These are phyloP conservation scores for Delphinus delphis DNA, from an alignment of 2,113 vertebrate species.

Conservation along the genomic window DNA sequence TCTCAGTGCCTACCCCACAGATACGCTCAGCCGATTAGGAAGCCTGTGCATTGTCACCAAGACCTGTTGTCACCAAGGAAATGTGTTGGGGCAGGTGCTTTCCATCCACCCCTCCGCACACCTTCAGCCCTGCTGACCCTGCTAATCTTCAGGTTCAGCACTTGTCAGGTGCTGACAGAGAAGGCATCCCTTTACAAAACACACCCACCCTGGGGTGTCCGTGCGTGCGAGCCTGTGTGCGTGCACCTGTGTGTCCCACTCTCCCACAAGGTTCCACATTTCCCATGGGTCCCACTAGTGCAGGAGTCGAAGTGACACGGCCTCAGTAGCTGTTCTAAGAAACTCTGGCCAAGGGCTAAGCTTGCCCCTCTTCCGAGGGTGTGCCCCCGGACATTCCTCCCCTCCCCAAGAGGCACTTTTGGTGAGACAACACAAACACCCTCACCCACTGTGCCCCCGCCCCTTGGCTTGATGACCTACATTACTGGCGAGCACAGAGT, in stretches of 20 bases:
- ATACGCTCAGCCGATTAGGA: conserved; percentile 63
- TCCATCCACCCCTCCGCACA: neutral
- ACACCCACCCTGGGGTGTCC: neutral
- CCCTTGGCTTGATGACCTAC: conserved; percentile 40
- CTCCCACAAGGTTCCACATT: neutral
- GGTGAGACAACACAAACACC: conserved; percentile 59
- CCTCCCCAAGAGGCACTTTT: conserved; percentile 51
- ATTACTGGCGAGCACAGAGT: conserved; percentile 56
- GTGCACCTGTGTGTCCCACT: neutral
- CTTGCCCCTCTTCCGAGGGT: conserved; percentile 25
- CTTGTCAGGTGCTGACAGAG: conserved; percentile 74
- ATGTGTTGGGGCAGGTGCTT: conserved; percentile 46
- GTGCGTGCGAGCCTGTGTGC: neutral
- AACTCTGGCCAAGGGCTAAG: neutral
- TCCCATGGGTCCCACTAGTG: neutral
- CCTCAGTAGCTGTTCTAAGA: conserved; percentile 60
- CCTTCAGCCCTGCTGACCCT: conserved; percentile 1
- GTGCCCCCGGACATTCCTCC: conserved; percentile 33
- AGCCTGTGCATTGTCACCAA: conserved; percentile 61
- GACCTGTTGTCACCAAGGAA: conserved; percentile 65
- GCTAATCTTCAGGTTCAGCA: conserved; percentile 75
- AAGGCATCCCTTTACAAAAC: conserved; percentile 70
- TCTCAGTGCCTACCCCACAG: conserved; percentile 51
- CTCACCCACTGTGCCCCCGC: conserved; percentile 56
- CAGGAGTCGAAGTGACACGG: neutral